A percentile compares a stretch with the other conserved stretches of the same genome.
These are phyloP conservation scores for Agonum fuliginosum DNA, from an alignment of 2,888 invertebrate genomes.

Conservation along the genomic window DNA sequence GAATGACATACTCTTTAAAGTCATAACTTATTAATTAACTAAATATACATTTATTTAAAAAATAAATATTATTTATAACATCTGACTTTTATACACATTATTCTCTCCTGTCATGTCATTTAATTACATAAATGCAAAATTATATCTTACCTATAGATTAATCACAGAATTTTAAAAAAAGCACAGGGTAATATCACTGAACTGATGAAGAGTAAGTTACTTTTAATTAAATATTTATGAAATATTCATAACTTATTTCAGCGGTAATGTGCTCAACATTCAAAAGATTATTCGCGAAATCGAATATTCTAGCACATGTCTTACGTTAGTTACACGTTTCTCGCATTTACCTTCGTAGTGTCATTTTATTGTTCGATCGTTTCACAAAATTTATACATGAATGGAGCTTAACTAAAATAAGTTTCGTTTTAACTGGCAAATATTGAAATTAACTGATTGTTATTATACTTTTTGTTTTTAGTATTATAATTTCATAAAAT, in stretches of 20 bases:
- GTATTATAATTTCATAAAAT: no score
- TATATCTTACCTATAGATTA: background rate
- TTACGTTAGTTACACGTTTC: background rate
- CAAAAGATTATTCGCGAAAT: background rate
- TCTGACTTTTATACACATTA: background rate
- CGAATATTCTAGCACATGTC: slow-evolving; percentile 51
- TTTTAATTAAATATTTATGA: slow-evolving; percentile 26
- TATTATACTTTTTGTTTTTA: no score
- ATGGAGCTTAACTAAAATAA: no score
- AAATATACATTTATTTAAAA: background rate
- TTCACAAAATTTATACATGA: background rate
- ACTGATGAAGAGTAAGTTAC: background rate
- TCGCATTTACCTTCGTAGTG: background rate
- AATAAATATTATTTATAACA: background rate
- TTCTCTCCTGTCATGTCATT: slow-evolving; percentile 10
- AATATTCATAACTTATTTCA: background rate
- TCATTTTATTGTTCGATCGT: background rate
- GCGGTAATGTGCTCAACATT: background rate
- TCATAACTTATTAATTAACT: background rate
- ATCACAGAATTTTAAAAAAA: slow-evolving; percentile 19
- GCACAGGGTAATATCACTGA: slow-evolving; percentile 7
- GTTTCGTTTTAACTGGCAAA: no score
- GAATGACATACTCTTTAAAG: background rate
- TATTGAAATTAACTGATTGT: no score
- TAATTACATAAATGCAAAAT: background rate